A percentile compares a stretch with the other conserved stretches of the same genome.
phyloP scores from a whole-genome alignment of 2,113 vertebrate species.

The Burhinus oedicnemus region DNA sequence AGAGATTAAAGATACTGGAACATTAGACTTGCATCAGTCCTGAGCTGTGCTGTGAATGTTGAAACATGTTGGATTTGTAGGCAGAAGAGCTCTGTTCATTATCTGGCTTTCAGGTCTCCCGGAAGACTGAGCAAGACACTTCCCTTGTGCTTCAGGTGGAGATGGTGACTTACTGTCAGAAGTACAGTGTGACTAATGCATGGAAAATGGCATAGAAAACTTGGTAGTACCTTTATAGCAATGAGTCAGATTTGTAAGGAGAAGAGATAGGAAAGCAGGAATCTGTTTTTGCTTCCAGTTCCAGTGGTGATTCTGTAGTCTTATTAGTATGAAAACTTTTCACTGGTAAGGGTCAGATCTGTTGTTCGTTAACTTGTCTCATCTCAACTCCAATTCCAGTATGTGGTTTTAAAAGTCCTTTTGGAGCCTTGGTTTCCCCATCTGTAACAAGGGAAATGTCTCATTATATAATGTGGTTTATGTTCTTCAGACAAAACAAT shows the following conservation, averaged over 20 bases:
- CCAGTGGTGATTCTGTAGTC: not conserved
- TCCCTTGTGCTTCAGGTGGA: not conserved
- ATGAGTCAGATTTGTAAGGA: not conserved
- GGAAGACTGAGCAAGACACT: rapidly evolving
- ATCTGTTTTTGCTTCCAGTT: not conserved
- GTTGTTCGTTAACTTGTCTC: not conserved
- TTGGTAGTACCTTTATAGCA: rapidly evolving
- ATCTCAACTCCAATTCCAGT: not conserved
- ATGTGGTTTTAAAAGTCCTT: not conserved
- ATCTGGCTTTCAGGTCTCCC: too few species aligned
- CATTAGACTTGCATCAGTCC: not conserved
- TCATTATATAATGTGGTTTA: not conserved
- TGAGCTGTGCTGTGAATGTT: not conserved
- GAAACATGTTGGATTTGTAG: not conserved
- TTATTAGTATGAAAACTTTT: not conserved
- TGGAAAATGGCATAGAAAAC: not conserved
- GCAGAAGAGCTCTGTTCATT: not conserved
- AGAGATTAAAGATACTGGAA: not conserved
- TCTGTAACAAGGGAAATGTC: not conserved
- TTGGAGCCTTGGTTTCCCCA: not conserved
- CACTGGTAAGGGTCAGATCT: not conserved
- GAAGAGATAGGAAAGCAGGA: not conserved
- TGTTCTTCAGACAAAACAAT: not conserved
- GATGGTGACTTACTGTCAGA: too few species aligned
- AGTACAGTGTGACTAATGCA: not conserved